Conservation (phyloP, 1,140 invertebrate species). For the Bombus pyrosoma region DNA sequence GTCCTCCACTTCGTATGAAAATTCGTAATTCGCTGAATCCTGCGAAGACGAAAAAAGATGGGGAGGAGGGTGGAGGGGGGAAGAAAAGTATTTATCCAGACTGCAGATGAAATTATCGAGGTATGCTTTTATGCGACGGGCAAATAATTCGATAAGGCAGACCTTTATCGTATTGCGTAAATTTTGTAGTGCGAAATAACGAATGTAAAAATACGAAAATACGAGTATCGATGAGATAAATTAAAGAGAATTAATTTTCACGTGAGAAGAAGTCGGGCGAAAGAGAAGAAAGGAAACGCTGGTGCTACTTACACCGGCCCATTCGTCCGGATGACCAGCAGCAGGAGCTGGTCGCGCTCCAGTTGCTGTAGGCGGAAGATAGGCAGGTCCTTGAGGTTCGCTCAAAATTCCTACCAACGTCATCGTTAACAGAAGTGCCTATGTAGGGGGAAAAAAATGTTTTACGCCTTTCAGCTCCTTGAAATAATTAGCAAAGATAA, state of each 20-base stretch:
- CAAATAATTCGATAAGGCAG: no score
- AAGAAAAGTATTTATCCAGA: no score
- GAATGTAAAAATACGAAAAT: neutral
- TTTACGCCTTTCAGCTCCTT: neutral
- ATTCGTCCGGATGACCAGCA: conserved; percentile 78
- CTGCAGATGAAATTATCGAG: neutral
- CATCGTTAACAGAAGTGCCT: conserved; percentile 75
- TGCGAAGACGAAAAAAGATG: conserved; percentile 57
- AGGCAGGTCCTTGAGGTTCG: conserved; percentile 82
- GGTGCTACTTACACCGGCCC: conserved; percentile 77
- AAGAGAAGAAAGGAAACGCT: neutral
- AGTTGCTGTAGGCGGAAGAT: conserved; percentile 82
- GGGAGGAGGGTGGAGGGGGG: no score
- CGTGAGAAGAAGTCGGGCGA: neutral
- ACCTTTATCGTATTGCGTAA: neutral
- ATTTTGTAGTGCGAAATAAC: no score
- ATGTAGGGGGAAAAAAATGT: conserved; percentile 42
- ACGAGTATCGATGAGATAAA: neutral
- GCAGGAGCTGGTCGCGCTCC: conserved; percentile 44
- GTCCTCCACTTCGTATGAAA: conserved; percentile 86
- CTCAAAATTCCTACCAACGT: conserved; percentile 74
- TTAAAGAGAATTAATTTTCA: neutral
- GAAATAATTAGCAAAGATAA: neutral
- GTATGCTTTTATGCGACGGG: neutral
- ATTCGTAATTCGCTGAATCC: conserved; percentile 87